Evolutionary conservation across 2,888 invertebrate genomes (phyloP).

Genomic region (Neoascia interrupta): DNA sequence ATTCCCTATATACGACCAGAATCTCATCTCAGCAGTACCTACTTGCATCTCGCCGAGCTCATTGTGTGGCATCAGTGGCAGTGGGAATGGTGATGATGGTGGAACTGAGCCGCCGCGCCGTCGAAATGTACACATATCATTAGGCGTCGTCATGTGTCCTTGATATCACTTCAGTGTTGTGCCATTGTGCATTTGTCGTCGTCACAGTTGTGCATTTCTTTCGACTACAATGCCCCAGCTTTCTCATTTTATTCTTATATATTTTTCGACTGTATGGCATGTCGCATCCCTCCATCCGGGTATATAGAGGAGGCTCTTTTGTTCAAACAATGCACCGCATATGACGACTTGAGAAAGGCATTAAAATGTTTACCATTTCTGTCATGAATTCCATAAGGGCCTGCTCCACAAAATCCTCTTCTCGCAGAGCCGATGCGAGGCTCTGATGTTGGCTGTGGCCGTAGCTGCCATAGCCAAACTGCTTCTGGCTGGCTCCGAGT

Average conservation of each 20-base stretch:
- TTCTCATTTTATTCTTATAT: constrained; percentile 11
- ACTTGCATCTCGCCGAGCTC: too few species aligned
- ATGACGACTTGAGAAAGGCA: constrained; percentile 58
- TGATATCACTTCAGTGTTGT: constrained; percentile 53
- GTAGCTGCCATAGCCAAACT: too few species aligned
- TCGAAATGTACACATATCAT: constrained; percentile 58
- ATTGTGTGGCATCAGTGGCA: too few species aligned
- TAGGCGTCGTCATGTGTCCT: constrained; percentile 57
- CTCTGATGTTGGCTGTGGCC: constrained; percentile 34
- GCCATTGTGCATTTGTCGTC: constrained; percentile 13
- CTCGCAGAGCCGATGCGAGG: constrained; percentile 35
- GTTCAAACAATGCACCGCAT: constrained; percentile 40
- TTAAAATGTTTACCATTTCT: constrained; percentile 63
- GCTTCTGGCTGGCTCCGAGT: constrained; percentile 16
- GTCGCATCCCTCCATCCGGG: not conserved
- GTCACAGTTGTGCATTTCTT: constrained; percentile 46
- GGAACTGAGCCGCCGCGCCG: constrained; percentile 18
- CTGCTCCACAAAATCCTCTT: constrained; percentile 60
- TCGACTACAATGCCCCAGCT: constrained; percentile 38
- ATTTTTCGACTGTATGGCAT: not conserved
- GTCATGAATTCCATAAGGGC: constrained; percentile 63
- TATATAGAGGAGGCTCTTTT: constrained; percentile 33
- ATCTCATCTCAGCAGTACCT: constrained; percentile 27
- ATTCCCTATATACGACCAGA: constrained; percentile 7
- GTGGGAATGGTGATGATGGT: too few species aligned